phyloP scores from a whole-genome alignment of 2,888 invertebrate species.

The Thymelicus acteon region DNA sequence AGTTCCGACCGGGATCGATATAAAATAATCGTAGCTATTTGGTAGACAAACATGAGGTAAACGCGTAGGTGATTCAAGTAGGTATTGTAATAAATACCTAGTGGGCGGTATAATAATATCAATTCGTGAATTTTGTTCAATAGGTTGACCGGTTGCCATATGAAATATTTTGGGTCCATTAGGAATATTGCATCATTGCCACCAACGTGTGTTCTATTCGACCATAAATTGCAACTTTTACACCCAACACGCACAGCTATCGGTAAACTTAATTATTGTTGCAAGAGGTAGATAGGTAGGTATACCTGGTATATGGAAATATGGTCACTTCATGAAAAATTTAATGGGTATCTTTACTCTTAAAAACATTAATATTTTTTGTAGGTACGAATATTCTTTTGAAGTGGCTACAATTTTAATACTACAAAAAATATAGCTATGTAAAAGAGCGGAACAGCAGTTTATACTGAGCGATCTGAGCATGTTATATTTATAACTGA shows the following conservation, averaged over 20 bases:
- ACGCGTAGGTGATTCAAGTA: constrained; percentile 2
- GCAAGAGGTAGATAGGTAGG: too few relatives aligned
- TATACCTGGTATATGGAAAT: too few relatives aligned
- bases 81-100: background rate
- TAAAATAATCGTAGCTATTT: background rate
- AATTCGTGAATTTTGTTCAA: background rate
- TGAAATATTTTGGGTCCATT: constrained; percentile 40
- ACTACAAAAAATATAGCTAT: too few relatives aligned
- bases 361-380: too few relatives aligned
- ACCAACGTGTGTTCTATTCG: constrained; percentile 39
- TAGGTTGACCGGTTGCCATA: constrained; percentile 30
- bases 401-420: too few relatives aligned
- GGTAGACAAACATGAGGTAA: constrained; percentile 14
- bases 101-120: constrained; percentile 1
- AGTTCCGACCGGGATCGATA: constrained; percentile 12
- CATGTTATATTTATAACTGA: background rate
- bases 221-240: constrained; percentile 40
- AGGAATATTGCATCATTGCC: constrained; percentile 40
- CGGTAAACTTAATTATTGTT: too few relatives aligned
- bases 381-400: too few relatives aligned
- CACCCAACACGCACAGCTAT: constrained; percentile 8
- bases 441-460: too few relatives aligned
- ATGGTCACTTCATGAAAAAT: too few relatives aligned
- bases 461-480: background rate
- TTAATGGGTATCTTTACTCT: too few relatives aligned